Evolutionary conservation across 2,888 invertebrate species (phyloP), one percentile per base, ranked within the genome.

Genomic region (Tineola bisselliella): DNA sequence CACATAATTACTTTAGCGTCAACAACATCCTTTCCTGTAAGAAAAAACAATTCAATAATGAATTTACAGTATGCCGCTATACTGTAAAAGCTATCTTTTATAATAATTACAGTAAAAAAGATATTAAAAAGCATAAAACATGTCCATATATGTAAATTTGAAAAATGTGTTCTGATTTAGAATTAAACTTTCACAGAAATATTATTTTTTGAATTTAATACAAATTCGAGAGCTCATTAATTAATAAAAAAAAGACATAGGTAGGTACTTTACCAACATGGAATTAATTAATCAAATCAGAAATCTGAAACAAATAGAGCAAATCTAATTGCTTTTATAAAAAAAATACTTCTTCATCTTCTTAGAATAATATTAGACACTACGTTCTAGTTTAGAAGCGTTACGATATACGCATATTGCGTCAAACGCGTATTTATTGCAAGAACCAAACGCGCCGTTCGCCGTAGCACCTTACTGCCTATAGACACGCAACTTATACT

Each of bases 351-450:
- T n/a, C n/a, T 43, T 4, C 6, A 25, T 25, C 43, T 6, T n/a
- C 13, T 43, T 13, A 43, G 43, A 12, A 43, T 43, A 43, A 43
- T 43, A 43, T 43, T 43, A 43, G 43, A 17, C 10, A 17, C 15
- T 15, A 52, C 17, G 15, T 52, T 11, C 17, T 17, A 52, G 13
- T 52, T 52, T 17, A 2, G 6, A 13, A 13, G 18, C 62, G 60
- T 57, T 62, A 48, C 60, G 44, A 54, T 44, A 43, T 60, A 62
- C 67, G 64, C 66, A 68, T 63, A 63, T 62, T 68, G 70, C 71
- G 69, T 75, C 75, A 72, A 74, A 72, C 68, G 71, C 71, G 71
- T 77, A 78, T 81, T 81, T 79, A 78, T 79, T 74, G 70, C 69
- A 66, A 73, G 70, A 76, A 73, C 70, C 70, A 69, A 69, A 69